Evolutionary conservation across 2,113 vertebrate species (phyloP).

Genomic region (Argyrosomus japonicus): DNA sequence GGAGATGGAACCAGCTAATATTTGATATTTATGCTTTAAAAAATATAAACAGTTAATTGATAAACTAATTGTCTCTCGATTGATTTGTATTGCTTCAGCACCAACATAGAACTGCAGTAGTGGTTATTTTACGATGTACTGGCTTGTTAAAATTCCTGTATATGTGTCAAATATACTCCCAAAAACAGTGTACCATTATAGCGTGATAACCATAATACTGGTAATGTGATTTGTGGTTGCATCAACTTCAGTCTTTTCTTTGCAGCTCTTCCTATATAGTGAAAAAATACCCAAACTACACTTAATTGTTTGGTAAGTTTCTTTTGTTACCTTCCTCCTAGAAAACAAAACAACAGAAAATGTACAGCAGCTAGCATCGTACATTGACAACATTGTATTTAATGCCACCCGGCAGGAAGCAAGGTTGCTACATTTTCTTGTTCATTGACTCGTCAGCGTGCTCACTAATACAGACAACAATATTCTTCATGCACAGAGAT

Average conservation of each 20-base stretch:
- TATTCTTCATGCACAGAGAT: background rate
- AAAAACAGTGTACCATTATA: too few species aligned
- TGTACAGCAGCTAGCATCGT: background rate
- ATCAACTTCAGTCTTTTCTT: background rate
- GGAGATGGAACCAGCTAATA: too few species aligned
- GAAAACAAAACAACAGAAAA: background rate
- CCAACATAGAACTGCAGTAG: too few species aligned
- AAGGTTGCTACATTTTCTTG: background rate
- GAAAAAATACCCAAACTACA: background rate
- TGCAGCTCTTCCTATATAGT: background rate
- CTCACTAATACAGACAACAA: background rate
- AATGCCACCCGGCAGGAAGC: background rate
- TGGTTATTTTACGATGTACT: too few species aligned
- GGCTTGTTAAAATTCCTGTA: too few species aligned
- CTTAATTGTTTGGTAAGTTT: background rate
- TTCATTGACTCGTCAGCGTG: background rate
- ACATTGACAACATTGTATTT: background rate
- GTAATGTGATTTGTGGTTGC: background rate
- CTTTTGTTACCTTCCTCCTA: background rate
- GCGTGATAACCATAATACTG: too few species aligned
- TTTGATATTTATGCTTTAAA: too few species aligned
- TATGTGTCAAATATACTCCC: too few species aligned
- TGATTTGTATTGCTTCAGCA: too few species aligned
- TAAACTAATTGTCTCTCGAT: too few species aligned
- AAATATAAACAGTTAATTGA: too few species aligned